phyloP scores from a whole-genome alignment of 2,797 vertebrate genomes.

The Uromys caudimaculatus region DNA sequence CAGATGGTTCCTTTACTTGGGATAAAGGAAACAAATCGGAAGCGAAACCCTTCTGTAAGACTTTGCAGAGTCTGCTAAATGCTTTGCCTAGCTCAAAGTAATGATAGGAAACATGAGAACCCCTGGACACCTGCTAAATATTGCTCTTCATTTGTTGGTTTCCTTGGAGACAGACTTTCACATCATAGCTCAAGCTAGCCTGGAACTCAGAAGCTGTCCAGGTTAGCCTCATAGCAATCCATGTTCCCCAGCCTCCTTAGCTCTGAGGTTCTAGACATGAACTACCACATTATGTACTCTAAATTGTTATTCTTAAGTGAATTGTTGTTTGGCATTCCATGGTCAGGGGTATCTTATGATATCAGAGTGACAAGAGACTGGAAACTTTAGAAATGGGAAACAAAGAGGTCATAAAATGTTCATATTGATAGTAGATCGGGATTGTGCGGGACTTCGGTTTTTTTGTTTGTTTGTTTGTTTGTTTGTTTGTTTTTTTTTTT shows the following conservation, averaged over 20 bases:
- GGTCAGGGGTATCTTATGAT: background rate
- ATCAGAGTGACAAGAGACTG: background rate
- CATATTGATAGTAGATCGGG: background rate
- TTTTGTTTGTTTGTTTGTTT: no score
- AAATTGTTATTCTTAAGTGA: background rate
- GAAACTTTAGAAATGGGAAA: background rate
- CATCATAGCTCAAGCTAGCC: background rate
- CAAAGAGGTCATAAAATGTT: background rate
- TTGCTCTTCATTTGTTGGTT: background rate
- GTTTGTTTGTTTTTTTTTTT: background rate
- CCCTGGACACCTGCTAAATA: background rate
- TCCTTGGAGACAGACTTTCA: background rate
- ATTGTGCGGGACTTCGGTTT: background rate
- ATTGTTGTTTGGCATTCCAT: background rate
- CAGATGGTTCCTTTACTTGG: background rate
- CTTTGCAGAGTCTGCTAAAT: background rate
- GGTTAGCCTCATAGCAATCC: background rate
- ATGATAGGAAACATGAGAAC: background rate
- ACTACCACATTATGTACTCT: background rate
- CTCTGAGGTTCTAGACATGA: background rate
- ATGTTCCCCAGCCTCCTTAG: background rate
- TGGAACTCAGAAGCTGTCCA: background rate
- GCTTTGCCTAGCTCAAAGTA: background rate
- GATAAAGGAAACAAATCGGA: background rate
- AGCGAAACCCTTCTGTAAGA: background rate